These are phyloP conservation scores for Hepsetus odoe DNA, from an alignment of 2,113 vertebrate genomes.

Conservation along the genomic window DNA sequence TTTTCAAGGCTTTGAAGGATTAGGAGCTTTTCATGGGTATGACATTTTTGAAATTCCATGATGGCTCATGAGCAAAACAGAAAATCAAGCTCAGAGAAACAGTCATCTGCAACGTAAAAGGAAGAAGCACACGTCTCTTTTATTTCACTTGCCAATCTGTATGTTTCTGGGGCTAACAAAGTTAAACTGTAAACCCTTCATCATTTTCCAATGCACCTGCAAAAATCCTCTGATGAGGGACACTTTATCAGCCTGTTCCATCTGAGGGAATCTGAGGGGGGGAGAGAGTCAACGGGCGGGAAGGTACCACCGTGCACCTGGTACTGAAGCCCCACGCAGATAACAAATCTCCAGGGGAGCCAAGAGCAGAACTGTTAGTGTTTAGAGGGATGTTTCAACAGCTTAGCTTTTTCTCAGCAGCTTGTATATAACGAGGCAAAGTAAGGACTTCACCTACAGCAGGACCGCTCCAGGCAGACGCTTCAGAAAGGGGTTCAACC, in stretches of 20 bases:
- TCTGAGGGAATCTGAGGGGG: slow-evolving; percentile 52
- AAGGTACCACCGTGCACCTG: slow-evolving; percentile 57
- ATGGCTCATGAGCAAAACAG: not conserved
- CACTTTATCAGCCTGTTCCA: slow-evolving; percentile 50
- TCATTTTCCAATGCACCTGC: slow-evolving; percentile 52
- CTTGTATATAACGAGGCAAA: slow-evolving; percentile 1
- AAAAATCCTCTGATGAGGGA: slow-evolving; percentile 38
- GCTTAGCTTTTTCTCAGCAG: not conserved
- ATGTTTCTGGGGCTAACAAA: slow-evolving; percentile 21
- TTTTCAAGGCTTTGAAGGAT: slow-evolving; percentile 13
- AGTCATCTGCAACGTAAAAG: not conserved
- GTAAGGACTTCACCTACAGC: slow-evolving; percentile 8
- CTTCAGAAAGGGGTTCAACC: too few species aligned
- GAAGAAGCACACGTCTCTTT: not conserved
- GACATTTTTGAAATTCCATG: slow-evolving; percentile 28
- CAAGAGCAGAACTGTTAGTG: slow-evolving; percentile 29
- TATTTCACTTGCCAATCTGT: not conserved
- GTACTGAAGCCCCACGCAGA: slow-evolving; percentile 53
- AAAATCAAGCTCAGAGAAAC: not conserved
- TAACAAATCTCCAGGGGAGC: slow-evolving; percentile 51
- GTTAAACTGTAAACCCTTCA: slow-evolving; percentile 37
- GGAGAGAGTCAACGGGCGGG: slow-evolving; percentile 30
- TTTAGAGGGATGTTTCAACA: slow-evolving; percentile 37
- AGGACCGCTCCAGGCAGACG: not conserved
- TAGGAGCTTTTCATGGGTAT: slow-evolving; percentile 2